Conservation (phyloP, 1,140 invertebrate species). For the Trichonephila clavata region DNA sequence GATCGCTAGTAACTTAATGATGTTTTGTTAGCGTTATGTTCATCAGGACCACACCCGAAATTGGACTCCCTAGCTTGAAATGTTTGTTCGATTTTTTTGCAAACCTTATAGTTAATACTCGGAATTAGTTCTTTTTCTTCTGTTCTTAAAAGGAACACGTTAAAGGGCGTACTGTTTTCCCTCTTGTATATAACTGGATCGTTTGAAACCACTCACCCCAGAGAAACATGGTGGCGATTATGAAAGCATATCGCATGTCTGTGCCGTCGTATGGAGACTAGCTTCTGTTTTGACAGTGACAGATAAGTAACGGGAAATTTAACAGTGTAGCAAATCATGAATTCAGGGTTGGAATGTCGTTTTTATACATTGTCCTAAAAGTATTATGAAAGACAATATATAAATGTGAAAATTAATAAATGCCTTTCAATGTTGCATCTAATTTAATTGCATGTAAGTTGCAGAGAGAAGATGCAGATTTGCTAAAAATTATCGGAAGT, state of each 20-base stretch:
- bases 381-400: not conserved
- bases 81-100: not conserved
- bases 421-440: not conserved
- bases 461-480: too few relatives aligned
- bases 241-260: not conserved
- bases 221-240: not conserved
- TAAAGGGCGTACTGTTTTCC: not conserved
- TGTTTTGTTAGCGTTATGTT: constrained; percentile 2
- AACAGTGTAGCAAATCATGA: not conserved
- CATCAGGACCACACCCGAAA: constrained; percentile 3
- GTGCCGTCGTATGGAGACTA: not conserved
- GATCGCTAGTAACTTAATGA: not conserved
- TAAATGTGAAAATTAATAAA: not conserved
- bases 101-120: not conserved
- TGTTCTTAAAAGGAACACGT: not conserved
- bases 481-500: too few relatives aligned
- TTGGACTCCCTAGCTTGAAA: not conserved
- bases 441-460: too few relatives aligned
- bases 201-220: not conserved
- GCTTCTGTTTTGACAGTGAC: constrained; percentile 24
- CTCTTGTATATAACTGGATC: not conserved
- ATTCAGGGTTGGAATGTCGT: constrained; percentile 5
- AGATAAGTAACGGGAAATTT: constrained; percentile 43
- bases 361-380: not conserved
- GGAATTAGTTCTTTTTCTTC: not conserved